Conservation (phyloP, 2,113 vertebrate species). For the Bambusicola thoracicus region DNA sequence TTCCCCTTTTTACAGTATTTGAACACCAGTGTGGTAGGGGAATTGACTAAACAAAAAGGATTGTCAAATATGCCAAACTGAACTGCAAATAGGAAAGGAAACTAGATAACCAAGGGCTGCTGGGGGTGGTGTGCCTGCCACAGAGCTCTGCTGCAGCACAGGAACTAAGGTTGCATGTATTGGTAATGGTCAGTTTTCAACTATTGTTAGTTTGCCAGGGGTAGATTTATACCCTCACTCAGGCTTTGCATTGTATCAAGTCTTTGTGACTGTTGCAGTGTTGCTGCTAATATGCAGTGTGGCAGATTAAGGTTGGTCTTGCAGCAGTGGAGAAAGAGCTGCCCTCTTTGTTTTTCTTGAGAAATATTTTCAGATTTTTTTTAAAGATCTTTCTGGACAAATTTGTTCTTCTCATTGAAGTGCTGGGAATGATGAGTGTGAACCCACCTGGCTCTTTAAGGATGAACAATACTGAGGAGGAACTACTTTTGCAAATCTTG, state of each 20-base stretch:
- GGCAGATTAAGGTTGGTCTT: background rate
- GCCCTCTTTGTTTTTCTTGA: background rate
- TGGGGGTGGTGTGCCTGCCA: background rate
- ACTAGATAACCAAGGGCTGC: background rate
- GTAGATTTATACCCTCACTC: background rate
- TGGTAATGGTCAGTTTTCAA: background rate
- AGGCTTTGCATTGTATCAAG: background rate
- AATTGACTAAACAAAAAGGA: background rate
- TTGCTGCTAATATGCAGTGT: background rate
- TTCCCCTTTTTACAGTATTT: background rate
- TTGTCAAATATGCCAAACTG: background rate
- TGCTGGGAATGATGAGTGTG: background rate
- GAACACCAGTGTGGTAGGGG: background rate
- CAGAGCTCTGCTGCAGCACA: background rate
- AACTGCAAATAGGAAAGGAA: background rate
- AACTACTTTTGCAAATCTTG: background rate
- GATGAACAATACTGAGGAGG: background rate
- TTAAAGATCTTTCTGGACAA: background rate
- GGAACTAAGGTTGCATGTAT: background rate
- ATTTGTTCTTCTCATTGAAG: background rate
- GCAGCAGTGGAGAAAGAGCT: background rate
- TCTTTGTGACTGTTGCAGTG: background rate
- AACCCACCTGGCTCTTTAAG: background rate
- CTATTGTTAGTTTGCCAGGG: background rate
- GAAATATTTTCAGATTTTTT: background rate